A percentile compares a stretch with the other conserved stretches of the same genome.
These are phyloP conservation scores for Aphelenchoides fujianensis DNA, from an alignment of 1,140 invertebrate genomes.

Conservation along the genomic window DNA sequence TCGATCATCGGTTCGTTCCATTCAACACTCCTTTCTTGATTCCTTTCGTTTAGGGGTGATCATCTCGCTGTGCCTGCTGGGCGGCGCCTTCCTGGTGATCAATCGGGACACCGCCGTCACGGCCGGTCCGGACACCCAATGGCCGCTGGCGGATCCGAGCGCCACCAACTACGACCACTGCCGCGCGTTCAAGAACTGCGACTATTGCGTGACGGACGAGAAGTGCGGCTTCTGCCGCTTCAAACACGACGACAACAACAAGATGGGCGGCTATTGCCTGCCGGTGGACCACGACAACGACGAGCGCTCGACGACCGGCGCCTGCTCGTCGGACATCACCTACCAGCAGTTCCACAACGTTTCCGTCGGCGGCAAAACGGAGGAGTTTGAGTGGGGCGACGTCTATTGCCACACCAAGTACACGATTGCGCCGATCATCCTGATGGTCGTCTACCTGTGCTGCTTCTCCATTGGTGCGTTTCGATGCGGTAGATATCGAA, in stretches of 20 bases:
- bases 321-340: constrained; percentile 14
- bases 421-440: constrained; percentile 46
- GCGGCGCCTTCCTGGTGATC: constrained; percentile 46
- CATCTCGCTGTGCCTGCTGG: constrained; percentile 33
- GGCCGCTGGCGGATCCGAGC: neutral
- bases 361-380: constrained; percentile 1
- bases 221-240: constrained; percentile 44
- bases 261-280: constrained; percentile 34
- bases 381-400: constrained; percentile 39
- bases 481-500: neutral
- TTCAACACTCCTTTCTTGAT: neutral
- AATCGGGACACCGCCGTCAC: constrained; percentile 38
- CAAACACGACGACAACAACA: neutral
- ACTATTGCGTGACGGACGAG: constrained; percentile 50
- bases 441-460: constrained; percentile 51
- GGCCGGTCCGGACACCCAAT: constrained; percentile 3
- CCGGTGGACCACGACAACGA: constrained; percentile 27
- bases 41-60: neutral
- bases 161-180: neutral
- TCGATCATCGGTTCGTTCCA: neutral
- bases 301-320: neutral
- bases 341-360: neutral
- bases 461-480: constrained; percentile 41
- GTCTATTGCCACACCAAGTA: constrained; percentile 44
- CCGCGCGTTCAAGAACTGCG: constrained; percentile 43